These are phyloP conservation scores for Mesodorylaimus sp. DNA, from an alignment of 2,888 invertebrate genomes.

Conservation along the genomic window DNA sequence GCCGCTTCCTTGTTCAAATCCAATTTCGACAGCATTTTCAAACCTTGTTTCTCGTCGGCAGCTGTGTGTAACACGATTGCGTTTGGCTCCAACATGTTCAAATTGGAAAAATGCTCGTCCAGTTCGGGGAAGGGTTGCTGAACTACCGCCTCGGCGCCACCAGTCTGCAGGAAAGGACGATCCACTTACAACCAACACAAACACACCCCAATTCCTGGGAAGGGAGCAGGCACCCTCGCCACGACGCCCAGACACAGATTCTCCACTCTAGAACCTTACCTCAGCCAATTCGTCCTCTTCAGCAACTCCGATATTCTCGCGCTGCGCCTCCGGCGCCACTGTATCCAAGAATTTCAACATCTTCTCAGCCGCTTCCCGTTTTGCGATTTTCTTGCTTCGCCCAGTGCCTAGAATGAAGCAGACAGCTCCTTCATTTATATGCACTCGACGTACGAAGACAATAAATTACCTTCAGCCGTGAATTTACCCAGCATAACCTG, in stretches of 20 bases:
- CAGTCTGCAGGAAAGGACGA: neutral
- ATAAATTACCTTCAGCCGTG: constrained; percentile 43
- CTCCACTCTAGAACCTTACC: neutral
- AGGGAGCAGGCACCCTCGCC: no score
- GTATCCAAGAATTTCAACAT: constrained; percentile 61
- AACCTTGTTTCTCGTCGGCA: neutral
- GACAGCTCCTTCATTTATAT: neutral
- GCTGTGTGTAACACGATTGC: neutral
- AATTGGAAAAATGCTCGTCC: neutral
- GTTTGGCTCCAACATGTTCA: neutral
- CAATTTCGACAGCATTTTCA: no score
- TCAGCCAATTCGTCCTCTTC: constrained; percentile 44
- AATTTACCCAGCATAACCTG: constrained; percentile 68
- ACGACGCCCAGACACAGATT: no score
- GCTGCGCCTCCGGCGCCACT: constrained; percentile 44
- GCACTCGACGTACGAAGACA: neutral
- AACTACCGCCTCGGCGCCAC: neutral
- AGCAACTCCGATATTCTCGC: constrained; percentile 46
- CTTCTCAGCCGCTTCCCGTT: constrained; percentile 80
- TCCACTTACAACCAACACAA: no score
- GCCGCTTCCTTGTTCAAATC: neutral
- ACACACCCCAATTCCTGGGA: no score
- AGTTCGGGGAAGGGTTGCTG: neutral
- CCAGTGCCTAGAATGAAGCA: constrained; percentile 40
- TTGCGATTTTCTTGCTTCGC: constrained; percentile 86